These are phyloP conservation scores for Lagorchestes hirsutus DNA, from an alignment of 2,797 vertebrate genomes.

Conservation along the genomic window DNA sequence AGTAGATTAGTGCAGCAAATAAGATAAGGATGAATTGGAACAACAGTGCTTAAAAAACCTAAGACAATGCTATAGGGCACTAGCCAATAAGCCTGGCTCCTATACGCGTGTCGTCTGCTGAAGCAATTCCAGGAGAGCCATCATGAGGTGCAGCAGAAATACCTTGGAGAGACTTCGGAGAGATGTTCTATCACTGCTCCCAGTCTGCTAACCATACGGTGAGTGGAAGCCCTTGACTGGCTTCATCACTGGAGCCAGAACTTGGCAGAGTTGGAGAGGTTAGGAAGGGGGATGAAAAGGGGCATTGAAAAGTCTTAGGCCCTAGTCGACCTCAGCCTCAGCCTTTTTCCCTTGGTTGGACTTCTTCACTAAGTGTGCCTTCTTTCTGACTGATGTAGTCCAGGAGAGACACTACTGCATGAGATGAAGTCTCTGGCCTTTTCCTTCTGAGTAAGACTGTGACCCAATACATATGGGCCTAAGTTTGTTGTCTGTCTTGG, in stretches of 20 bases:
- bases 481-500: background rate
- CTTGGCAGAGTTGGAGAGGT: background rate
- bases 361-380: background rate
- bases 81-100: background rate
- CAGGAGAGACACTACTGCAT: background rate
- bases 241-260: background rate
- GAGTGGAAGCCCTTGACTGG: background rate
- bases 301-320: background rate
- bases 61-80: background rate
- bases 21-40: background rate
- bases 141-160: background rate
- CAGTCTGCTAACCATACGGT: background rate
- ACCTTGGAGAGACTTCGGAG: background rate
- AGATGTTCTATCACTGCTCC: background rate
- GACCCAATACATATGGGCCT: background rate
- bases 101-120: background rate
- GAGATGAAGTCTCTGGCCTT: background rate
- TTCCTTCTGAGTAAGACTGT: background rate
- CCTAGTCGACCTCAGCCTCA: background rate
- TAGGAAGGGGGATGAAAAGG: background rate
- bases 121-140: background rate
- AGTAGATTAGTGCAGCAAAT: background rate
- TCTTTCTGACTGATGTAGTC: background rate
- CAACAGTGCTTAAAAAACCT: background rate
- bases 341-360: background rate